phyloP scores from a whole-genome alignment of 2,888 invertebrate species.

The Chesias legatella region DNA sequence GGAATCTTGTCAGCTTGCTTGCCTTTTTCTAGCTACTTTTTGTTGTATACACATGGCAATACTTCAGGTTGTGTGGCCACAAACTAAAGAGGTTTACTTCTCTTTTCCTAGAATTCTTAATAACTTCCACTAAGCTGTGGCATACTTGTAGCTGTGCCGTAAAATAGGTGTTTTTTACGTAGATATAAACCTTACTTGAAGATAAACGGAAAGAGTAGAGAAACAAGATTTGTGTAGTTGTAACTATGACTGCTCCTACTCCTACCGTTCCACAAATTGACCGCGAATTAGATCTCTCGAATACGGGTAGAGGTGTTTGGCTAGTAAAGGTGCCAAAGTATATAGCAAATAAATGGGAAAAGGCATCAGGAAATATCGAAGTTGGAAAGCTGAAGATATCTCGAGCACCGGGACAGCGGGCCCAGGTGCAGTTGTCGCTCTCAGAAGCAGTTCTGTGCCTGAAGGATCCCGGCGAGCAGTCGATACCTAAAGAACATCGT shows the following conservation, averaged over 20 bases:
- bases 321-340: slow-evolving; percentile 98
- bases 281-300: slow-evolving; percentile 91
- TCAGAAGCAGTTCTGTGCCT: slow-evolving; percentile 90
- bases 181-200: too few species aligned
- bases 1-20: too few species aligned
- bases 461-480: slow-evolving; percentile 88
- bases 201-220: too few species aligned
- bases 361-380: slow-evolving; percentile 93
- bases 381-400: slow-evolving; percentile 95
- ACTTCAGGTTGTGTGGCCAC: too few species aligned
- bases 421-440: slow-evolving; percentile 92
- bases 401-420: slow-evolving; percentile 88
- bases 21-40: too few species aligned
- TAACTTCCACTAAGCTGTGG: too few species aligned
- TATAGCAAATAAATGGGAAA: slow-evolving; percentile 96
- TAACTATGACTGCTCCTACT: slow-evolving; percentile 40
- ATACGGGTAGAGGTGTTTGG: slow-evolving; percentile 96
- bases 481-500: slow-evolving; percentile 94
- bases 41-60: too few species aligned
- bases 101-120: too few species aligned
- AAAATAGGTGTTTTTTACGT: too few species aligned
- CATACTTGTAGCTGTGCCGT: too few species aligned
- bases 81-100: too few species aligned
- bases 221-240: slow-evolving; percentile 2
- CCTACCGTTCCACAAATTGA: slow-evolving; percentile 80